Conservation (phyloP, 2,113 vertebrate species). For the Macroglossus sobrinus region DNA sequence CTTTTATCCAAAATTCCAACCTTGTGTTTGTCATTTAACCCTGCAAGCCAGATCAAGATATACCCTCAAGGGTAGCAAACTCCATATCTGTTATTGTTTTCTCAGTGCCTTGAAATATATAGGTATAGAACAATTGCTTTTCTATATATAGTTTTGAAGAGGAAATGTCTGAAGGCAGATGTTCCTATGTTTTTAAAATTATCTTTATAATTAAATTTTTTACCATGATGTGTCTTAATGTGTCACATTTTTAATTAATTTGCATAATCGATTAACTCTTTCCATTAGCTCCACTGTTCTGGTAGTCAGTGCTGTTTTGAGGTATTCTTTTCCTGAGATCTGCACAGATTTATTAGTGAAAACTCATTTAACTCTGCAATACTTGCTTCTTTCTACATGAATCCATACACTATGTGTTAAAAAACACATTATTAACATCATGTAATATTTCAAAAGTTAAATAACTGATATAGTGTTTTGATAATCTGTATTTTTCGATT, state of each 20-base stretch:
- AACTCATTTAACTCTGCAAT: neutral
- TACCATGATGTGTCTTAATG: neutral
- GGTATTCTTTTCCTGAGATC: neutral
- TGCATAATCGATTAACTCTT: neutral
- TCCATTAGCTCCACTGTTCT: neutral
- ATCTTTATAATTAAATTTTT: neutral
- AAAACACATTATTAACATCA: neutral
- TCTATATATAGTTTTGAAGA: neutral
- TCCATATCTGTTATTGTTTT: neutral
- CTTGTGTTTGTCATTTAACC: neutral
- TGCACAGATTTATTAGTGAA: neutral
- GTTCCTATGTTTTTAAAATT: neutral
- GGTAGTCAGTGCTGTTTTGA: neutral
- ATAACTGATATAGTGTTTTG: neutral
- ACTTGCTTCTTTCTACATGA: neutral
- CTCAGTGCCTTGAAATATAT: neutral
- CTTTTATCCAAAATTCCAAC: neutral
- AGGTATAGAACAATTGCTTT: neutral
- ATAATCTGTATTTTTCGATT: neutral
- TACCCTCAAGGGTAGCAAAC: neutral
- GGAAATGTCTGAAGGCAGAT: neutral
- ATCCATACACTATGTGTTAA: neutral
- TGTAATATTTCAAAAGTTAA: conserved; percentile 9
- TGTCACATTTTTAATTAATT: neutral
- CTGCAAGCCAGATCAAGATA: neutral